These are phyloP conservation scores for Patagioenas fasciata DNA, from an alignment of 2,113 vertebrate genomes.

Conservation along the genomic window DNA sequence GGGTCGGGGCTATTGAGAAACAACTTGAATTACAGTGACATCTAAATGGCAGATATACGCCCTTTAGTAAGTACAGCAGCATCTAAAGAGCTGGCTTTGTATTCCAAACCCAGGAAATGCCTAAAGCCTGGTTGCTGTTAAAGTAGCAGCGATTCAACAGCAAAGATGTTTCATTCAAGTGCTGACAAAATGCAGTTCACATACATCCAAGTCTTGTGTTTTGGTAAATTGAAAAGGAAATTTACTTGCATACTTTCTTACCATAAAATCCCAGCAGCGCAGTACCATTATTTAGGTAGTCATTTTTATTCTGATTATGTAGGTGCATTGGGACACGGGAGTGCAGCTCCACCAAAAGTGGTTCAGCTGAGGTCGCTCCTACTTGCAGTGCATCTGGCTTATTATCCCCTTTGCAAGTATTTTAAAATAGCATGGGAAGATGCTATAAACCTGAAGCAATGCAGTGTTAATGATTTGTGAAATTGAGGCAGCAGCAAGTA, in stretches of 20 bases:
- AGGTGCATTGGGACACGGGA: neutral
- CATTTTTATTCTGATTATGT: neutral
- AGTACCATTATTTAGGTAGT: neutral
- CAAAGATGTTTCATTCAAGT: neutral
- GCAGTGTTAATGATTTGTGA: neutral
- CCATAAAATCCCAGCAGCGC: neutral
- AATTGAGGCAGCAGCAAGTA: neutral
- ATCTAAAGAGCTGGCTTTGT: neutral
- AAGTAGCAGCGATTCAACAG: neutral
- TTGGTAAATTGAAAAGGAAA: conserved; percentile 7
- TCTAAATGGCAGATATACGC: accelerated
- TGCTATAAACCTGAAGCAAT: neutral
- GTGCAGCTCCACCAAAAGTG: neutral
- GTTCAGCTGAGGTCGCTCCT: neutral
- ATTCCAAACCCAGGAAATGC: neutral
- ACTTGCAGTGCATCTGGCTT: neutral
- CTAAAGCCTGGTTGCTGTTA: neutral
- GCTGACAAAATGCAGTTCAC: neutral
- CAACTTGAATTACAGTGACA: neutral
- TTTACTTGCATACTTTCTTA: neutral
- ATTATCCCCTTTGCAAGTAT: neutral
- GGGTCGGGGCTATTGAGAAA: neutral
- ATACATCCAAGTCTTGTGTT: neutral
- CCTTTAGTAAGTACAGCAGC: neutral
- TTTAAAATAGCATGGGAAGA: neutral